These are phyloP conservation scores for Acleris emargana DNA, from an alignment of 2,888 invertebrate species.

Conservation along the genomic window DNA sequence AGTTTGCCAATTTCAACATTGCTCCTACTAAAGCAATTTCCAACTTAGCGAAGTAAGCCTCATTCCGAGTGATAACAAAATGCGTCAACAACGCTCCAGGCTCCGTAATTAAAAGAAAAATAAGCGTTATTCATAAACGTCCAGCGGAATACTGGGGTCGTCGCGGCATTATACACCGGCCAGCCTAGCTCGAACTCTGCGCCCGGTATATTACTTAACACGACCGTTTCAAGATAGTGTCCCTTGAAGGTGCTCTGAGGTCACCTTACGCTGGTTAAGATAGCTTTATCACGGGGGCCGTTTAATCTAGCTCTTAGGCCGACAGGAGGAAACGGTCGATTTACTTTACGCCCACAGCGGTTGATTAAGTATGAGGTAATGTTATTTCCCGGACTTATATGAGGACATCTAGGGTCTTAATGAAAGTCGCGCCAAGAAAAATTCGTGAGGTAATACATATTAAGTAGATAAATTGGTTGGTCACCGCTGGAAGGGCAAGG, in stretches of 20 bases:
- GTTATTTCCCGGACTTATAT: slow-evolving; percentile 63
- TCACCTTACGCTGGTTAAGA: slow-evolving; percentile 55
- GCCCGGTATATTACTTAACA: slow-evolving; percentile 42
- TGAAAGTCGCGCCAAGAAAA: slow-evolving; percentile 55
- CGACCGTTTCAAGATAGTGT: slow-evolving; percentile 35
- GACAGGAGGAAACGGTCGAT: slow-evolving; percentile 57
- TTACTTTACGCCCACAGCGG: slow-evolving; percentile 60
- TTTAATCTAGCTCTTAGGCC: slow-evolving; percentile 80
- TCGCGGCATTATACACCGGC: slow-evolving; percentile 66
- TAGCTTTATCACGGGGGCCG: slow-evolving; percentile 71
- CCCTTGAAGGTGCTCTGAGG: slow-evolving; percentile 42
- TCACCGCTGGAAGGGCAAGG: neutral
- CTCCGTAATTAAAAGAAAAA: slow-evolving; percentile 82
- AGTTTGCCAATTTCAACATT: slow-evolving; percentile 4
- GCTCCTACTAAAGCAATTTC: slow-evolving; percentile 18
- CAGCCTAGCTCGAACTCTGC: slow-evolving; percentile 52
- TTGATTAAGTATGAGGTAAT: slow-evolving; percentile 70
- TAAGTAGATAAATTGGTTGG: slow-evolving; percentile 24
- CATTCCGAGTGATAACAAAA: slow-evolving; percentile 51
- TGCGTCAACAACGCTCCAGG: slow-evolving; percentile 58
- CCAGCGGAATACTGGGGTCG: slow-evolving; percentile 68
- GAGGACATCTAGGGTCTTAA: slow-evolving; percentile 56
- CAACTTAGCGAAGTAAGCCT: slow-evolving; percentile 16
- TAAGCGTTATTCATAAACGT: slow-evolving; percentile 81
- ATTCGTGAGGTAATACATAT: slow-evolving; percentile 42